Evolutionary conservation across 2,113 vertebrate genomes (phyloP), one percentile per base, ranked within the genome.

Genomic region (Gambusia affinis): DNA sequence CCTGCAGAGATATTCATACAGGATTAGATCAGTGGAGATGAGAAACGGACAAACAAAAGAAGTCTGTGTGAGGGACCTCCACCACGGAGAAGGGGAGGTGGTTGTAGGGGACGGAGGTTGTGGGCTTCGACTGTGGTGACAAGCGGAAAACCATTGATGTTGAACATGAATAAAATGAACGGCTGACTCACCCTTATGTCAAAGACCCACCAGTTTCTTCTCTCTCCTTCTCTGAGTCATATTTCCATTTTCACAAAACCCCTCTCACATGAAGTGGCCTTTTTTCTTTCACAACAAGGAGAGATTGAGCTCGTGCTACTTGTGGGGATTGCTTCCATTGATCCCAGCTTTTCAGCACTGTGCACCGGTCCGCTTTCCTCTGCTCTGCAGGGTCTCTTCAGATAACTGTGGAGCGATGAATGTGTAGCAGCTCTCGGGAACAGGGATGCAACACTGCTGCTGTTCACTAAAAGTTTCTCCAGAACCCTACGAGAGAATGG

Each of bases 41-140:
- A 79, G 83, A 75, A 81, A 67, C 42, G 22, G 82, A 87, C 91
- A 90, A 61, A 94, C 92, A 94, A 93, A 93, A 78, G 81, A 71
- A 29, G 57, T 78, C 90, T 94, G 92, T 95, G 91, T 94, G 66
- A 83, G 62, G 57, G 87, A 85, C 85, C 86, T 90, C 81, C 74
- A 70, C 69, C 65, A 80, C 64, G 79, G 73, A 66, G 70, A 47
- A 33, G 73, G 79, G 65, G 69, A 57, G 62, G 67, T 44, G 47
- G 64, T 57, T 22, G 51, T 57, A 8, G 19, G 51, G 51, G 51
- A 17, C 3, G 19, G 79, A 44, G 64, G 61, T 28, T 70, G 57
- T 29, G 54, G 77, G 44, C 84, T 84, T 71, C 29, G 75, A 68
- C 17, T 73, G 88, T 78, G 84, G 84, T 89, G 87, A 90, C 78